phyloP scores from a whole-genome alignment of 2,888 invertebrate genomes.

The Petrolisthes manimaculis region DNA sequence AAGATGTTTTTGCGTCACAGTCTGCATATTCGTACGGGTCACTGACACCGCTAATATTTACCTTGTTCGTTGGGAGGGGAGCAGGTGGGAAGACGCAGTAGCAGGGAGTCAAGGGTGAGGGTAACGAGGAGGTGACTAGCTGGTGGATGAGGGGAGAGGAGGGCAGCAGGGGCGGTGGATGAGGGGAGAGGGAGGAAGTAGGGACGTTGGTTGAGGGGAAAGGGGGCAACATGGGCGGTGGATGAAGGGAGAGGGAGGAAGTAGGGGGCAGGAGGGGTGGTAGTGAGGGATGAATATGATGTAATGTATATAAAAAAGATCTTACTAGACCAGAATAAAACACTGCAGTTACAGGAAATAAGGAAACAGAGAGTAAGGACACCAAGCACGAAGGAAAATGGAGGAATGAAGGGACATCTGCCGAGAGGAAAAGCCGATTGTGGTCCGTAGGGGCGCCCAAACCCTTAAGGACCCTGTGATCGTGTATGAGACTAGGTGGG shows the following conservation, averaged over 20 bases:
- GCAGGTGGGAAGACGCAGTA: background rate
- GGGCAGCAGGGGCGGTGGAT: background rate
- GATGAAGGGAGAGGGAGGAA: background rate
- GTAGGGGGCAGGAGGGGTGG: background rate
- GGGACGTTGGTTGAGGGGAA: background rate
- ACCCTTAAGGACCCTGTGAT: no score
- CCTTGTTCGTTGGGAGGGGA: background rate
- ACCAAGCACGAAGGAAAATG: no score
- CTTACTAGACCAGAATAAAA: no score
- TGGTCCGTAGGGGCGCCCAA: no score
- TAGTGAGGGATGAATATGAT: background rate
- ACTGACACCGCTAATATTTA: no score
- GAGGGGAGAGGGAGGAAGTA: background rate
- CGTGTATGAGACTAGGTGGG: no score
- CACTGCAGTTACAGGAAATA: no score
- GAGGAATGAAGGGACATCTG: no score
- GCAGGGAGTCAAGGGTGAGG: background rate
- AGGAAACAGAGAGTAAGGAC: no score
- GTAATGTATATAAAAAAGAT: background rate
- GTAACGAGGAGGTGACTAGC: background rate
- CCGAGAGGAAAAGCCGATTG: no score
- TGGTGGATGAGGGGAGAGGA: background rate
- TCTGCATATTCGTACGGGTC: no score
- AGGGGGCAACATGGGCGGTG: background rate
- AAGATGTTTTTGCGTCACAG: no score